Conservation (phyloP, 2,113 vertebrate species). For the Colinus virginianus region DNA sequence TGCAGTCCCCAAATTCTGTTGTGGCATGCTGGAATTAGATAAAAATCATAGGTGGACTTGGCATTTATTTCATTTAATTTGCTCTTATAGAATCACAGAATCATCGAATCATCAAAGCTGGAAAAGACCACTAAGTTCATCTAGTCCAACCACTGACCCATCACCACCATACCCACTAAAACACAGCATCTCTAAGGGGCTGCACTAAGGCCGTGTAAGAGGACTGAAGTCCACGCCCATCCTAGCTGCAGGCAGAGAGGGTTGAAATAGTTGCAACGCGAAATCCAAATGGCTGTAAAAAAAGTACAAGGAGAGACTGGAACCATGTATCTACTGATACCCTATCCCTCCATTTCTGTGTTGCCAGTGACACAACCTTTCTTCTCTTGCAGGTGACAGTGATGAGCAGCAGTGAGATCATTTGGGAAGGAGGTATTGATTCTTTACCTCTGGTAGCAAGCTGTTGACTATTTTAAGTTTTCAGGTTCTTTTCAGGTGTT, state of each 20-base stretch:
- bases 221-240: background rate
- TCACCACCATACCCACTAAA: too few species aligned
- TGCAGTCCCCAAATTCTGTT: background rate
- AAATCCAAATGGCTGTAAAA: background rate
- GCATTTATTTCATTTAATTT: background rate
- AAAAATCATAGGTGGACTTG: background rate
- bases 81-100: background rate
- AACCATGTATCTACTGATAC: background rate
- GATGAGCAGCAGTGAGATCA: background rate
- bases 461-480: background rate
- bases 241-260: background rate
- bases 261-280: background rate
- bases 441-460: background rate
- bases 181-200: background rate
- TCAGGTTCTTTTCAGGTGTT: background rate
- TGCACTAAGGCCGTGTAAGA: background rate
- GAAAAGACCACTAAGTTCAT: too few species aligned
- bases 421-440: background rate
- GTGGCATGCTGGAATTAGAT: constrained; percentile 11
- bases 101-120: too few species aligned
- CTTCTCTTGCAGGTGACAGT: background rate
- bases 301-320: background rate
- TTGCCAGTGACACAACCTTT: background rate
- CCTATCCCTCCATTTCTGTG: background rate
- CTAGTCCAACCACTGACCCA: too few species aligned